Conservation (phyloP, 2,888 invertebrate genomes). For the Ornithoptera priamus region DNA sequence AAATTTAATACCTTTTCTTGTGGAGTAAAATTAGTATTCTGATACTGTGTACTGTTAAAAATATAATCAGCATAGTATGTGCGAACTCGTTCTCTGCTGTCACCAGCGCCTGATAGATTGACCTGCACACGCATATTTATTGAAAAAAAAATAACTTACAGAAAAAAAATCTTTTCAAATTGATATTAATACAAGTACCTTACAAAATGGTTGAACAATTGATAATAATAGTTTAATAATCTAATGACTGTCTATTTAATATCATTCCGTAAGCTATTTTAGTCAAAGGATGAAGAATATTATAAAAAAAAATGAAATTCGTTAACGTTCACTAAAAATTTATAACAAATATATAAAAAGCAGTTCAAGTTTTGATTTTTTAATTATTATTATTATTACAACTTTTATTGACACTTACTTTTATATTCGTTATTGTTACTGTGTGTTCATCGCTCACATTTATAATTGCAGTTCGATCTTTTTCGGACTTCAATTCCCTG, state of each 20-base stretch:
- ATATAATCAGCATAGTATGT: slow-evolving; percentile 83
- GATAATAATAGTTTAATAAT: too few species aligned
- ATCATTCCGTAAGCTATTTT: too few species aligned
- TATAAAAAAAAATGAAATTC: not conserved
- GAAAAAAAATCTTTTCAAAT: not conserved
- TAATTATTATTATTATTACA: too few species aligned
- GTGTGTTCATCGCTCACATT: slow-evolving; percentile 69
- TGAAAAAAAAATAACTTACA: too few species aligned
- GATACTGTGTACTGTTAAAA: slow-evolving; percentile 76
- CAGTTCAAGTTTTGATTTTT: too few species aligned
- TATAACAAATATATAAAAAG: not conserved
- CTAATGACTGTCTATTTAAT: too few species aligned
- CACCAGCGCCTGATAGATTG: slow-evolving; percentile 82
- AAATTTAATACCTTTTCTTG: slow-evolving; percentile 66
- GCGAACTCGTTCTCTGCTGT: slow-evolving; percentile 82
- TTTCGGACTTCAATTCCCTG: slow-evolving; percentile 65
- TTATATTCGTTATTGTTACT: slow-evolving; percentile 80
- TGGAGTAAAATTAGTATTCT: slow-evolving; percentile 71
- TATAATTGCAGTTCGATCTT: slow-evolving; percentile 64
- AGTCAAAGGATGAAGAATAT: too few species aligned
- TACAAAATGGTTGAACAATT: too few species aligned
- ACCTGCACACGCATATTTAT: slow-evolving; percentile 60
- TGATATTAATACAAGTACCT: not conserved
- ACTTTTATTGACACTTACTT: slow-evolving; percentile 61
- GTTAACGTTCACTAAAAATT: not conserved